Conservation (phyloP, 30 jellyfish, hydroid and myxozoan species). For the Aurelia coerulea region DNA sequence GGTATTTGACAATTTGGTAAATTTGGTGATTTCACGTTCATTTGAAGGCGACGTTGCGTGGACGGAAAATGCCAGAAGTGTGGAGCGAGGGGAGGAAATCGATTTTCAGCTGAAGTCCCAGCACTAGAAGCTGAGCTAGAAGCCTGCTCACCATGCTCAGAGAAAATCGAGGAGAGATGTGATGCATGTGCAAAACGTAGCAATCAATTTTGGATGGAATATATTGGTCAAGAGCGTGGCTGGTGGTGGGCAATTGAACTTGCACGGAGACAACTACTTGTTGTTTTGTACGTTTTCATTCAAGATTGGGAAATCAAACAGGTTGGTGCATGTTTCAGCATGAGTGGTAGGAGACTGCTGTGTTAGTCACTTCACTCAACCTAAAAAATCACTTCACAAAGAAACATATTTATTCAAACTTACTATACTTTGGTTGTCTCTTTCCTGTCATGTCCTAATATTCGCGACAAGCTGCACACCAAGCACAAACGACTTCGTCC, state of each 20-base stretch:
- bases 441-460: no score
- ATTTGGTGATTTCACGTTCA: background rate
- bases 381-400: no score
- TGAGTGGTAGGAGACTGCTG: no score
- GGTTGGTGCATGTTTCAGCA: conserved; percentile 14
- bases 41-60: conserved; percentile 6
- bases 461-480: no score
- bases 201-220: conserved; percentile 24
- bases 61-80: background rate
- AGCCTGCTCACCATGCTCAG: conserved; percentile 34
- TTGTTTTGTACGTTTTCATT: conserved; percentile 58
- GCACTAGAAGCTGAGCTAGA: conserved; percentile 4
- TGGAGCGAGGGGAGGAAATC: background rate
- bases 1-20: no score
- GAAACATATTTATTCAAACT: no score
- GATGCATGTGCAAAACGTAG: conserved; percentile 15
- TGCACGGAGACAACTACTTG: conserved; percentile 44
- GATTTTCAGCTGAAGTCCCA: background rate
- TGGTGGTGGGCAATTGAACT: conserved; percentile 82
- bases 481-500: no score
- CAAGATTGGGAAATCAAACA: conserved; percentile 72
- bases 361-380: no score
- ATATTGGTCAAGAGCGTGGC: conserved; percentile 44
- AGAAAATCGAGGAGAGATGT: conserved; percentile 31
- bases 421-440: no score